These are phyloP conservation scores for Chrysocyon brachyurus DNA, from an alignment of 2,797 vertebrate genomes.

Conservation along the genomic window DNA sequence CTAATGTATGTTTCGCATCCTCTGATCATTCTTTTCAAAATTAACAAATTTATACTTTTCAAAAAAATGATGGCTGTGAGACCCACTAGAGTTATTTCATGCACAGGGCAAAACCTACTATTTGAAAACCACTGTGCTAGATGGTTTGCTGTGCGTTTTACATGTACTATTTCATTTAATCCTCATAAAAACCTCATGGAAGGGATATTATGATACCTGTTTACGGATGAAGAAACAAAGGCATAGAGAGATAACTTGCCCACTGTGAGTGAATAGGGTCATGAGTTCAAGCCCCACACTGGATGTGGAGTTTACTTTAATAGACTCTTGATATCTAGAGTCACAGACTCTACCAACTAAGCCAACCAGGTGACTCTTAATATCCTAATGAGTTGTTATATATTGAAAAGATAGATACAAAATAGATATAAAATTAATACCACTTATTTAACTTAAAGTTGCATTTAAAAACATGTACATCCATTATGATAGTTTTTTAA, in stretches of 20 bases:
- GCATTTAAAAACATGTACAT: neutral
- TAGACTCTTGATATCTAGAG: neutral
- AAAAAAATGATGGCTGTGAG: neutral
- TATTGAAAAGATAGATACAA: neutral
- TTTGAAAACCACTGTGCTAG: neutral
- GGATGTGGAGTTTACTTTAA: too few relatives aligned
- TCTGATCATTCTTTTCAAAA: neutral
- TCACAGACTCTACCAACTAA: neutral
- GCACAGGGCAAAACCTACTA: conserved; percentile 4
- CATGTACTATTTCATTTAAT: neutral
- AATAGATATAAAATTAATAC: conserved; percentile 2
- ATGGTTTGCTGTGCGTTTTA: neutral
- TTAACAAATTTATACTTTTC: neutral
- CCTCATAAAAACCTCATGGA: neutral
- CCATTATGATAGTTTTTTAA: neutral
- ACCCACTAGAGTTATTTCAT: conserved; percentile 10
- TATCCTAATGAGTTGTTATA: neutral
- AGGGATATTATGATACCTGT: neutral
- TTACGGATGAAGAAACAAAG: neutral
- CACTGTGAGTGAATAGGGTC: neutral
- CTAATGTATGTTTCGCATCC: neutral
- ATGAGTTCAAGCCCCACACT: too few relatives aligned
- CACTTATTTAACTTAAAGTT: neutral
- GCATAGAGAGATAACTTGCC: neutral
- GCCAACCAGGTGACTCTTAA: neutral